These are phyloP conservation scores for Vombatus ursinus DNA, from an alignment of 2,113 vertebrate species.

Conservation along the genomic window DNA sequence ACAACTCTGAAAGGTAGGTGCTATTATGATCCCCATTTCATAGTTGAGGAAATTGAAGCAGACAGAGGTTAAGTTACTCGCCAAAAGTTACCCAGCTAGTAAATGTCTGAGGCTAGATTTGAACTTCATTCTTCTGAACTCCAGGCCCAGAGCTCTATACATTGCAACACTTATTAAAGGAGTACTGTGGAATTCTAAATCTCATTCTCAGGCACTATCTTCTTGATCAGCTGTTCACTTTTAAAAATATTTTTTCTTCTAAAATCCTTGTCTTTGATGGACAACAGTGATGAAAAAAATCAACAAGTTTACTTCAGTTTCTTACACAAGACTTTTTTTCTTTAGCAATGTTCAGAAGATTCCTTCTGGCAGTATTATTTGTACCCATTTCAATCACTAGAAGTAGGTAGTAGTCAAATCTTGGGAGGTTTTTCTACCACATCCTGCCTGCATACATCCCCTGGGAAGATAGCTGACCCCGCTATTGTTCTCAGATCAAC, in stretches of 20 bases:
- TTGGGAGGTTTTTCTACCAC: background rate
- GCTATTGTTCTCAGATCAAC: background rate
- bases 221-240: background rate
- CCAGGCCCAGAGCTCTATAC: background rate
- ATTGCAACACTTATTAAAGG: background rate
- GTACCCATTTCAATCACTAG: background rate
- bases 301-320: background rate
- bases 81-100: background rate
- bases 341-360: background rate
- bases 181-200: background rate
- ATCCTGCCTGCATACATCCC: background rate
- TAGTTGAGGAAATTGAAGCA: slow-evolving; percentile 1
- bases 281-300: background rate
- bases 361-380: background rate
- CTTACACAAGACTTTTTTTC: background rate
- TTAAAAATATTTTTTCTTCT: background rate
- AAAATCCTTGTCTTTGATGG: background rate
- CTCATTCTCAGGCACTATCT: background rate
- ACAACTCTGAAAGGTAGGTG: background rate
- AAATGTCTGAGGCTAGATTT: background rate
- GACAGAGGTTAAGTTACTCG: background rate
- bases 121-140: background rate
- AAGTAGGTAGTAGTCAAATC: background rate
- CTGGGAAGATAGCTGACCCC: background rate
- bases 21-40: background rate